Base-by-base conservation (phyloP, 2,113 vertebrate species). In the Grallaria varia region DNA sequence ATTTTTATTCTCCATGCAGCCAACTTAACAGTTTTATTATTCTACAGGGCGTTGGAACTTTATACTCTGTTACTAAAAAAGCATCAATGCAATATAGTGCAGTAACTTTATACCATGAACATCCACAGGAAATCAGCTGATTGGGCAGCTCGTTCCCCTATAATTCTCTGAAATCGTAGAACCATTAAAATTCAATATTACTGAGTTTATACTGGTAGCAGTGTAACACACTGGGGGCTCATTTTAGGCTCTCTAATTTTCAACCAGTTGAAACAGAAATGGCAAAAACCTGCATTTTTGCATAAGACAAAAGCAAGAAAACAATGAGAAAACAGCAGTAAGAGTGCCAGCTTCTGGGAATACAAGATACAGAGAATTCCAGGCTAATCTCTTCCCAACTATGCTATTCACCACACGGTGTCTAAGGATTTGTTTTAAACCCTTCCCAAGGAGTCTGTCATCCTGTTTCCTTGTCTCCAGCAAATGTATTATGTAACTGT, bases 351-450 rank as follows among this genome's bases (percentile, higher is more conserved):
- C 31, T 91, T 89, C 84, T 75, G 52, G 21, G 31, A 64, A 25
- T 53, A 74, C 8, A 90, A 90, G 90, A 92, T 93, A 90, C 11
- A 89, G 64, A 84, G 87, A 90, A 94, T 84, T 88, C 49, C 31
- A 64, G 64, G 44, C 52, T 96, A 89, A 92, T 95, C 92, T 84
- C 15, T 82, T 92, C 71, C 73, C 37, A 87, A 17, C 80, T 88
- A 86, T 1, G 7, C 33, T 74, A 28, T 67, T 84, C 79, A 96
- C 74, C 74, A 87, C 50, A 72, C 3, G 0, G 62, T 76, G 86
- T 77, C 93, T 74, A 83, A 79, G 67, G 78, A 93, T 95, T 96
- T 95, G 63, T 63, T 94, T 88, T 94, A 97, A 92, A 55, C 62
- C 55, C 28, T 93, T 91, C 80, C 60, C 59, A 23, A 92, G 89